These are phyloP conservation scores for Amphiduros pacificus DNA, from an alignment of 2,888 invertebrate species.

Conservation along the genomic window DNA sequence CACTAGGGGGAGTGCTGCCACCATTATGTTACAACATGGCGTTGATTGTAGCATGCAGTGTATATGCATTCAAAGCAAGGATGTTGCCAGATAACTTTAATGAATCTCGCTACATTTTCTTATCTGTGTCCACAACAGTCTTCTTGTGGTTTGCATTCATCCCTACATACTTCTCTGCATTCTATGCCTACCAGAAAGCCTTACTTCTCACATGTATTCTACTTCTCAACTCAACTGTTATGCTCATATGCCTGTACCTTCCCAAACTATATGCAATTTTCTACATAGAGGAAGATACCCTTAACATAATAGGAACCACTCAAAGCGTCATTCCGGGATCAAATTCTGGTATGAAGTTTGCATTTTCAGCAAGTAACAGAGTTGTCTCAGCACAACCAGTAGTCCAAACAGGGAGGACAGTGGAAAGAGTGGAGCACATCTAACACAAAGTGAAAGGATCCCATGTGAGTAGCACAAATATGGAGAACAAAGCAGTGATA, in stretches of 20 bases:
- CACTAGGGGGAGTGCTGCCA: conserved; percentile 34
- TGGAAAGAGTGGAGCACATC: too few relatives aligned
- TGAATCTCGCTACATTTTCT: conserved; percentile 24
- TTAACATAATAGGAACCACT: conserved; percentile 3
- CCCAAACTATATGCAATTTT: conserved; percentile 71
- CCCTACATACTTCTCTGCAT: conserved; percentile 24
- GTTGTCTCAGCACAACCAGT: too few relatives aligned
- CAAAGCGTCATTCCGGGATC: too few relatives aligned
- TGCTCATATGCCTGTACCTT: conserved; percentile 40
- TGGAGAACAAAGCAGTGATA: too few relatives aligned
- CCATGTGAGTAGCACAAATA: too few relatives aligned
- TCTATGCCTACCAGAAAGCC: conserved; percentile 22
- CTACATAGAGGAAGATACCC: conserved; percentile 25
- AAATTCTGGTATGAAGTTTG: too few relatives aligned
- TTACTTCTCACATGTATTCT: conserved; percentile 33
- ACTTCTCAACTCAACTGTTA: conserved; percentile 39
- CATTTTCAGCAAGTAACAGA: too few relatives aligned
- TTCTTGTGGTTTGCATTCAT: conserved; percentile 25
- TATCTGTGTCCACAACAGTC: conserved; percentile 18
- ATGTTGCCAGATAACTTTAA: conserved; percentile 26
- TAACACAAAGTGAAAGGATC: too few relatives aligned
- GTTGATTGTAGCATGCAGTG: conserved; percentile 32
- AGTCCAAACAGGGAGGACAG: too few relatives aligned
- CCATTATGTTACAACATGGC: conserved; percentile 42
- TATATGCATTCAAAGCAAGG: conserved; percentile 23